These are phyloP conservation scores for Lasioglossum lativentre DNA, from an alignment of 2,888 invertebrate species.

Conservation along the genomic window DNA sequence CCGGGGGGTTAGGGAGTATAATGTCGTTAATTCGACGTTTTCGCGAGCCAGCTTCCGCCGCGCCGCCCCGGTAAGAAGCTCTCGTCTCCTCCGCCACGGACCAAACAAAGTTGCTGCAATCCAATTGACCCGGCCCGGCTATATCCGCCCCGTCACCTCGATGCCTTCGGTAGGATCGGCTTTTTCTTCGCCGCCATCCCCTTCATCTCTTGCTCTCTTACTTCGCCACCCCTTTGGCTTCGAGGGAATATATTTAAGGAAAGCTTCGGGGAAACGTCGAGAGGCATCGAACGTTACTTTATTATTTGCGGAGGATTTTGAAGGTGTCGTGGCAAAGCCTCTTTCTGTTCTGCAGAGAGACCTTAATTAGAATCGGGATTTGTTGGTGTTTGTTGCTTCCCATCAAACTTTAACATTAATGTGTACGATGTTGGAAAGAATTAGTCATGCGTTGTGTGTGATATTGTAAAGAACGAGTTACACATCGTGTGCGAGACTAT, in stretches of 20 bases:
- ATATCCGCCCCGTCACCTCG: conserved; percentile 65
- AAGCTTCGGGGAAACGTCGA: background rate
- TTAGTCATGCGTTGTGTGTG: too few species aligned
- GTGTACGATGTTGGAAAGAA: too few species aligned
- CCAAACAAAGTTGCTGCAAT: conserved; percentile 76
- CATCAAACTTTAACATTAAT: too few species aligned
- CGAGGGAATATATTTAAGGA: conserved; percentile 1
- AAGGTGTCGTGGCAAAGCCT: background rate
- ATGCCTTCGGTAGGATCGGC: conserved; percentile 42
- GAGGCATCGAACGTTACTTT: background rate
- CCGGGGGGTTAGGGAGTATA: conserved; percentile 71
- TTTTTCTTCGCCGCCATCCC: conserved; percentile 1
- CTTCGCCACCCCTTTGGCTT: background rate
- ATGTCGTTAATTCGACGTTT: conserved; percentile 79
- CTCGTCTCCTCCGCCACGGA: conserved; percentile 39
- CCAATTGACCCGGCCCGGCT: conserved; percentile 75
- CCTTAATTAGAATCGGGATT: background rate
- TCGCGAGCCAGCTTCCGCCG: conserved; percentile 60
- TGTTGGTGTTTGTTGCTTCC: background rate
- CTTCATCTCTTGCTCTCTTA: background rate
- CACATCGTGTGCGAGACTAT: background rate
- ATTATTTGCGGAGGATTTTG: background rate
- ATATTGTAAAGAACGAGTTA: too few species aligned
- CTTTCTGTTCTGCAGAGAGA: background rate
- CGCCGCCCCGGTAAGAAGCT: conserved; percentile 50